A percentile compares a stretch with the other conserved stretches of the same genome.
These are phyloP conservation scores for Pogonophryne albipinna DNA, from an alignment of 2,797 vertebrate species.

Conservation along the genomic window DNA sequence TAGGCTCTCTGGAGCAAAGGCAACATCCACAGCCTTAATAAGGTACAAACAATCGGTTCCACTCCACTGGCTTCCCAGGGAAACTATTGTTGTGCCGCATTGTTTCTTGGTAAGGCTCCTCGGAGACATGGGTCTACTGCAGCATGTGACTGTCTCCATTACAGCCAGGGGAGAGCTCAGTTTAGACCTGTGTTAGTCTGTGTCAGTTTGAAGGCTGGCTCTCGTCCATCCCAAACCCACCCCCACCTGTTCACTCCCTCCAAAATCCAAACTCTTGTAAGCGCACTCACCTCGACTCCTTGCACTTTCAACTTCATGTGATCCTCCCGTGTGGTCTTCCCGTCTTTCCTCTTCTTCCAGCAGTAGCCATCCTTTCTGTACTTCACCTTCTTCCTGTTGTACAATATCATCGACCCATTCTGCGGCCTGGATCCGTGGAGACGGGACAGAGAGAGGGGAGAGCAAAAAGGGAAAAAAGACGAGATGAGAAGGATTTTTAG, in stretches of 20 bases:
- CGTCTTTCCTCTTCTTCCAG: constrained; percentile 99
- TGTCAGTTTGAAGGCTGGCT: constrained; percentile 67
- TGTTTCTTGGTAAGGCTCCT: constrained; percentile 83
- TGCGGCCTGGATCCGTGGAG: constrained; percentile 90
- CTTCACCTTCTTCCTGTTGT: constrained; percentile 99
- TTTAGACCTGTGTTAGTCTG: constrained; percentile 73
- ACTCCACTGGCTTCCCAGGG: constrained; percentile 85
- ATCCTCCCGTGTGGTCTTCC: constrained; percentile 98
- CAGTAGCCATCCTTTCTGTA: constrained; percentile 99
- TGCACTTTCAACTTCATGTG: constrained; percentile 99
- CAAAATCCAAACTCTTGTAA: constrained; percentile 47
- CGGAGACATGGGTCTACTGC: constrained; percentile 73
- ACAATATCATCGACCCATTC: constrained; percentile 99
- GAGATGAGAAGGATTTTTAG: constrained; percentile 74
- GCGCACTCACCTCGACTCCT: constrained; percentile 80
- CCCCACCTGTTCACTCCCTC: constrained; percentile 12
- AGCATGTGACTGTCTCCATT: constrained; percentile 79
- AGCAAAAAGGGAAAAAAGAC: constrained; percentile 64
- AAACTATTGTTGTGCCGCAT: constrained; percentile 87
- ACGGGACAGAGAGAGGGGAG: constrained; percentile 47
- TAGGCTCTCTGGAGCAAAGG: constrained; percentile 87
- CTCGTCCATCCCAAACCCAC: background rate
- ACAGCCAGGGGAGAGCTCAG: constrained; percentile 73
- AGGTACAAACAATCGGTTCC: constrained; percentile 90
- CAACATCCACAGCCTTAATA: constrained; percentile 89